A percentile compares a stretch with the other conserved stretches of the same genome.
Evolutionary conservation across 2,888 invertebrate genomes (phyloP).

Genomic region (Euproctis similis): DNA sequence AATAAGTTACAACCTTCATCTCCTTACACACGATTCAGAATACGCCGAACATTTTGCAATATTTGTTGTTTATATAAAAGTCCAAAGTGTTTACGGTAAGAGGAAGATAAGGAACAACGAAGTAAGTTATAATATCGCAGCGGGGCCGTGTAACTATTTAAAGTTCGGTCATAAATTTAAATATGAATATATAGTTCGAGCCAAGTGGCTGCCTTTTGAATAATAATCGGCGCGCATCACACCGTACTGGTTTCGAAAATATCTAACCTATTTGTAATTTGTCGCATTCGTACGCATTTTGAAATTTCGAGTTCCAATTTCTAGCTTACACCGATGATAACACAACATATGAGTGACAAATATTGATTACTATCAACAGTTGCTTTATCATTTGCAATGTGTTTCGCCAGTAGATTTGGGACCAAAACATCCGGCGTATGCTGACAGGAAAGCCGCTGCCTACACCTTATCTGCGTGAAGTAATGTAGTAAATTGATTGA

Average conservation of each 20-base stretch:
- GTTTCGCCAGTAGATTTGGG: too few relatives aligned
- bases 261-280: too few relatives aligned
- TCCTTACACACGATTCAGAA: slow-evolving; percentile 1
- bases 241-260: slow-evolving; percentile 7
- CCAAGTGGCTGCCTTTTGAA: slow-evolving; percentile 30
- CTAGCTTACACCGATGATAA: too few relatives aligned
- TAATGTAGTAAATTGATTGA: too few relatives aligned
- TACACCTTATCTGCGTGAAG: too few relatives aligned
- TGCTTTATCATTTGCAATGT: too few relatives aligned
- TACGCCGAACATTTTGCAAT: background rate
- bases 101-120: slow-evolving; percentile 45
- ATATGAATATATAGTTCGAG: slow-evolving; percentile 64
- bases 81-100: slow-evolving; percentile 19
- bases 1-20: background rate
- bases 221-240: slow-evolving; percentile 19
- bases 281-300: background rate
- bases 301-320: too few relatives aligned
- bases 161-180: slow-evolving; percentile 65
- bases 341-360: background rate
- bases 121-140: slow-evolving; percentile 46
- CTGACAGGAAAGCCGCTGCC: too few relatives aligned
- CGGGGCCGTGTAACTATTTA: slow-evolving; percentile 49
- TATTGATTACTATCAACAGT: background rate
- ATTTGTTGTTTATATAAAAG: slow-evolving; percentile 13
- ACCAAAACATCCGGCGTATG: too few relatives aligned